Evolutionary conservation across 2,888 invertebrate species (phyloP).

Genomic region (Hedya salicella): DNA sequence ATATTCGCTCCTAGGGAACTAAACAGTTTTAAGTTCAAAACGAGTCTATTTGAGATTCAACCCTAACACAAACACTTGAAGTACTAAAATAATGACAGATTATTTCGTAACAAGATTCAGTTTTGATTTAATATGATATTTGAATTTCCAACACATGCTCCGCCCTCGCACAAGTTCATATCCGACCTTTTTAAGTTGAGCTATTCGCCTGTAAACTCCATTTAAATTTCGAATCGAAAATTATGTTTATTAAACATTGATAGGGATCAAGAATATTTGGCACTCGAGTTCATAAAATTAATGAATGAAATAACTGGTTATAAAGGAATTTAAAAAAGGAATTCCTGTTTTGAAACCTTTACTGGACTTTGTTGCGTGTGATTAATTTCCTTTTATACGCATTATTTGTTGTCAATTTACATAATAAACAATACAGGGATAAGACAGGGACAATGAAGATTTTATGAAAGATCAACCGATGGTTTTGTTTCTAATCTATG

Average conservation of each 20-base stretch:
- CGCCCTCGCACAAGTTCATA: constrained; percentile 53
- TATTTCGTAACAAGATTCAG: not conserved
- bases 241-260: constrained; percentile 30
- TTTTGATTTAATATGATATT: constrained; percentile 28
- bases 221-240: constrained; percentile 23
- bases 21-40: constrained; percentile 1
- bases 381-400: not conserved
- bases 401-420: not conserved
- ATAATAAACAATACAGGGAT: too few relatives aligned
- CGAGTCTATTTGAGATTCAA: not conserved
- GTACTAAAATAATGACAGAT: not conserved
- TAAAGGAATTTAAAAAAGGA: constrained; percentile 43
- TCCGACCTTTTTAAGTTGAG: constrained; percentile 49
- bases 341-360: not conserved
- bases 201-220: constrained; percentile 45
- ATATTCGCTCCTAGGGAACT: constrained; percentile 45
- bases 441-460: too few relatives aligned
- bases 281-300: constrained; percentile 37
- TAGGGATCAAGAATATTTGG: constrained; percentile 45
- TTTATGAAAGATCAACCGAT: too few relatives aligned
- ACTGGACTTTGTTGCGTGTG: too few relatives aligned
- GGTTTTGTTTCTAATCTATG: too few relatives aligned
- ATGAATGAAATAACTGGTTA: constrained; percentile 49
- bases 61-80: not conserved
- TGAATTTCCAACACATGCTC: constrained; percentile 58